Evolutionary conservation across 2,797 vertebrate genomes (phyloP).

Genomic region (Peromyscus attwateri): DNA sequence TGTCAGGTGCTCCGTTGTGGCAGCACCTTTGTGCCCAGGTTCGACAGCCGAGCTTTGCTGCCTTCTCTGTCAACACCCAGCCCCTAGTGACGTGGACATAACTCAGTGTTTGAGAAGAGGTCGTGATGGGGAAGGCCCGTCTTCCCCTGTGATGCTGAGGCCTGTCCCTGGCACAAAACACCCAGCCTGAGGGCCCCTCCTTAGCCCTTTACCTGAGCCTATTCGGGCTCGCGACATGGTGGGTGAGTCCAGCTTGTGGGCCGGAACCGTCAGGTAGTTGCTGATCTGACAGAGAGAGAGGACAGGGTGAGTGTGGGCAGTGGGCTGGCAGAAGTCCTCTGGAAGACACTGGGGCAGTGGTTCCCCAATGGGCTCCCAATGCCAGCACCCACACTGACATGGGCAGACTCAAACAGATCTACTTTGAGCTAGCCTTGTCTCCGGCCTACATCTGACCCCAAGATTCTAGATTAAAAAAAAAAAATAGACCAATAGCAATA

Average conservation of each 20-base stretch:
- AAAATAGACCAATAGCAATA: background rate
- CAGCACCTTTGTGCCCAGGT: background rate
- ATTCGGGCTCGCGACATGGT: conserved; percentile 94
- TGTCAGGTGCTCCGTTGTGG: background rate
- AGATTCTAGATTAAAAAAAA: background rate
- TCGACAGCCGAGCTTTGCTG: background rate
- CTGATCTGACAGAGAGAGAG: conserved; percentile 88
- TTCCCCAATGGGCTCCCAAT: background rate
- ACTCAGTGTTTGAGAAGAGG: background rate
- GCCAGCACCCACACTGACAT: background rate
- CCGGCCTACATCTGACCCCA: background rate
- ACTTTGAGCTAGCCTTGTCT: background rate
- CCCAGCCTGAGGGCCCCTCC: accelerated
- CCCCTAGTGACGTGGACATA: background rate
- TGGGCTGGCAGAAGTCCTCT: accelerated
- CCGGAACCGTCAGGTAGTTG: conserved; percentile 96
- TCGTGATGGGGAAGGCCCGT: background rate
- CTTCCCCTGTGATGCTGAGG: background rate
- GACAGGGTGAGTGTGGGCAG: background rate
- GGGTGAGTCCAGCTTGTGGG: conserved; percentile 93
- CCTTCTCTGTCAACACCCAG: background rate
- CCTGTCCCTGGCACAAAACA: accelerated
- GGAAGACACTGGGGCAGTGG: accelerated
- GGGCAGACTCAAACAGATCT: background rate
- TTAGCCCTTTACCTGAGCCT: conserved; percentile 92